Conservation (phyloP, 1,140 invertebrate genomes). For the Stenopsyche tienmushanensis region DNA sequence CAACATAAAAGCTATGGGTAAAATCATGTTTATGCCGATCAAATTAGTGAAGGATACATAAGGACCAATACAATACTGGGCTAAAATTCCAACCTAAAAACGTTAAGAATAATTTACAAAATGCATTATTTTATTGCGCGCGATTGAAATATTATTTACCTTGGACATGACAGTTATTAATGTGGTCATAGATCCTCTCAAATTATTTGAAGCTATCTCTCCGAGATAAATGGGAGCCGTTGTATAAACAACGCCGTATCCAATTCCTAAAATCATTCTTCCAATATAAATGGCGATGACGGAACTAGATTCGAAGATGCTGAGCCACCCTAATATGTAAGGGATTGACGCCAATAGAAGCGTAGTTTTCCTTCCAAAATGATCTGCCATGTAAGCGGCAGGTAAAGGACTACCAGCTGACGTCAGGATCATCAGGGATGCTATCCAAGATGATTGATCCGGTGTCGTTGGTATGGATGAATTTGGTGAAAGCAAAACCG, state of each 20-base stretch:
- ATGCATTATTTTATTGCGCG: not conserved
- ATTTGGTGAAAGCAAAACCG: conserved; percentile 50
- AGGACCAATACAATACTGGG: conserved; percentile 67
- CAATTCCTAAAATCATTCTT: conserved; percentile 61
- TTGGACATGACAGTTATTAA: conserved; percentile 65
- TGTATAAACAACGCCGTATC: conserved; percentile 66
- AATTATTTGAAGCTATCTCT: conserved; percentile 66
- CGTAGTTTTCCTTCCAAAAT: conserved; percentile 67
- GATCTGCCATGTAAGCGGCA: conserved; percentile 55
- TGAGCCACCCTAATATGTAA: conserved; percentile 65
- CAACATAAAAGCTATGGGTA: conserved; percentile 62
- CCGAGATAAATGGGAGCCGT: conserved; percentile 66
- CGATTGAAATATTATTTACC: conserved; percentile 40
- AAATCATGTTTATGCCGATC: conserved; percentile 58
- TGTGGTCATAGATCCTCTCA: conserved; percentile 70
- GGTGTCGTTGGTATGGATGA: conserved; percentile 55
- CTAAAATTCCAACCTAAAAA: conserved; percentile 65
- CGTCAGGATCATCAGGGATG: conserved; percentile 57
- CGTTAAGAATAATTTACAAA: not conserved
- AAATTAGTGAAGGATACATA: conserved; percentile 60
- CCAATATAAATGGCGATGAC: conserved; percentile 57
- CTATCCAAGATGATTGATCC: conserved; percentile 66
- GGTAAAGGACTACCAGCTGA: conserved; percentile 53
- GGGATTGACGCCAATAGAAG: conserved; percentile 63
- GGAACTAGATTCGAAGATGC: conserved; percentile 59